Evolutionary conservation across 1,140 invertebrate species (phyloP).

Genomic region (Kradibia gibbosae): DNA sequence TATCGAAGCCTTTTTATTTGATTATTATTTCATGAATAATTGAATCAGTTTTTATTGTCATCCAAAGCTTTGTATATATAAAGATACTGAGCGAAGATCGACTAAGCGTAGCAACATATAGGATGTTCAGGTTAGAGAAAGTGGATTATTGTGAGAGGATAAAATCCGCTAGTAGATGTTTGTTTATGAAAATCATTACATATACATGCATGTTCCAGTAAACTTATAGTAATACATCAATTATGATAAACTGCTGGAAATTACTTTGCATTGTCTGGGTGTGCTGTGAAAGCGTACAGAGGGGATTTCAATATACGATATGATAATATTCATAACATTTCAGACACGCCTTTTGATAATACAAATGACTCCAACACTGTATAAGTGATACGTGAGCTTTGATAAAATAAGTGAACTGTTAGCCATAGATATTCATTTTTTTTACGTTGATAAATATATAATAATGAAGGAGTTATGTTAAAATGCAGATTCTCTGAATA

Average conservation of each 20-base stretch:
- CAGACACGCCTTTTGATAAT: slow-evolving; percentile 40
- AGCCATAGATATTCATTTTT: background rate
- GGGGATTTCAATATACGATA: slow-evolving; percentile 37
- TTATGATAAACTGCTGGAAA: slow-evolving; percentile 47
- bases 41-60: background rate
- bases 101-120: background rate
- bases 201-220: background rate
- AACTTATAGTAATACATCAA: slow-evolving; percentile 46
- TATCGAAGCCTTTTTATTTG: background rate
- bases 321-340: slow-evolving; percentile 45
- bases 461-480: background rate
- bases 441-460: background rate
- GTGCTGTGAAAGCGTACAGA: background rate
- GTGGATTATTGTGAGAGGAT: slow-evolving; percentile 38
- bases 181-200: slow-evolving; percentile 29
- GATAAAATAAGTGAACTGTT: slow-evolving; percentile 23
- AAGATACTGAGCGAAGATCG: background rate
- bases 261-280: slow-evolving; percentile 31
- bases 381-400: background rate
- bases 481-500: background rate
- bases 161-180: slow-evolving; percentile 29
- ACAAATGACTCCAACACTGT: slow-evolving; percentile 17
- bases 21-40: background rate
- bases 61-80: background rate
- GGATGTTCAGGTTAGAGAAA: background rate